Evolutionary conservation across 2,113 vertebrate species (phyloP).

Genomic region (Ceratotherium simum): DNA sequence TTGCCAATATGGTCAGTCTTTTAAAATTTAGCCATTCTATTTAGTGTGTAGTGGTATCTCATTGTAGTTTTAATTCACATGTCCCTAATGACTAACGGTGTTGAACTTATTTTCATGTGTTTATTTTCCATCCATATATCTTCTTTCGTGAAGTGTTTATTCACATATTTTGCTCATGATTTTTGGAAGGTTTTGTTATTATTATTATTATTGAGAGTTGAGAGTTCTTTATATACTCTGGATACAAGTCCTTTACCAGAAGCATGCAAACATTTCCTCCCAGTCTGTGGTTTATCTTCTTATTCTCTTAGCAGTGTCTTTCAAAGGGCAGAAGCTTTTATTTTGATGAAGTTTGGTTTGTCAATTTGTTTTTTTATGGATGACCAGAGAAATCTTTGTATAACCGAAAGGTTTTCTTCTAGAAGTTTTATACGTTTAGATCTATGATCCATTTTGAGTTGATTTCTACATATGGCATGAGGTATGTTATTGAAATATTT

Average conservation of each 20-base stretch:
- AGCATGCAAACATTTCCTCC: not conserved
- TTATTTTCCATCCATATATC: not conserved
- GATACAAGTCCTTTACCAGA: not conserved
- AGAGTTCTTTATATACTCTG: not conserved
- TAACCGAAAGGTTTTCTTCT: not conserved
- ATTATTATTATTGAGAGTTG: not conserved
- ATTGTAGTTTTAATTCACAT: not conserved
- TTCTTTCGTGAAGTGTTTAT: conserved; percentile 37
- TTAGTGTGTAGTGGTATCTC: not conserved
- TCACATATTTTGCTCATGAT: not conserved
- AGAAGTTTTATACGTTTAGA: not conserved
- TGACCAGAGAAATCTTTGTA: conserved; percentile 17
- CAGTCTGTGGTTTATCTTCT: not conserved
- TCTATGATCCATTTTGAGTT: not conserved
- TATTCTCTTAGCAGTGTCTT: not conserved
- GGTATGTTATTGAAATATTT: not conserved
- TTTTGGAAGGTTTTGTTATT: not conserved
- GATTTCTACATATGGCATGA: not conserved
- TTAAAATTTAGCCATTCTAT: not conserved
- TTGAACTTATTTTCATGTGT: not conserved
- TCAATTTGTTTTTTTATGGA: not conserved
- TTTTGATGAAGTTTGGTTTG: not conserved
- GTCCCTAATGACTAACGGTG: not conserved
- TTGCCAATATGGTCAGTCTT: not conserved
- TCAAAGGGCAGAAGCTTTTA: not conserved